Evolutionary conservation across 2,113 vertebrate genomes (phyloP), one percentile per base, ranked within the genome.

Genomic region (Neoarius graeffei): DNA sequence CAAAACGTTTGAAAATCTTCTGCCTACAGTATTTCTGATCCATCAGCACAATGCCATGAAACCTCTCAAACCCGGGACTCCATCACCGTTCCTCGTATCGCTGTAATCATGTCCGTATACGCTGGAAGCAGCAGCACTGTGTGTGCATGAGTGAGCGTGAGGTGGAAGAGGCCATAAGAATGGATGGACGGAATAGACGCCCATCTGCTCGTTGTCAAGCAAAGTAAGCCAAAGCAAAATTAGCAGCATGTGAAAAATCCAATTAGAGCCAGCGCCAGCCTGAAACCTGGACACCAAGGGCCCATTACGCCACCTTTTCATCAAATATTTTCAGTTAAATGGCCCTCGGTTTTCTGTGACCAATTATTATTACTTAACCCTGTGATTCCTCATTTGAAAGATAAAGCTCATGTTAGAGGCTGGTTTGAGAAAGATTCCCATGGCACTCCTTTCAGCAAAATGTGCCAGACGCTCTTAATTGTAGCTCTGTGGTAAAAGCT

Each of bases 121-220:
- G 25, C 25, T 23, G 57, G 20, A 42, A 62, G 57, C 57, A 42
- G 59, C 17, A 62, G 57, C 57, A 25, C 1, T 64, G 20, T 48
- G n/a, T 79, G 80, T 52, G 73, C 74, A 27, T 83, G 84, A 50
- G 15, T 74, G 59, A 79, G n/a, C 54, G 64, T 62, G 66, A 87
- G 86, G 83, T 30, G 64, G 54, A 30, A 42, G 80, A 76, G 90
- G 48, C 86, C 69, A 77, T 67, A 17, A 82, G 23, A 62, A 81
- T 87, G 71, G 30, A 73, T 66, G 69, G 85, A 66, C 80, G 83
- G 73, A 69, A 76, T n/a, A 82, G 27, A 81, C 25, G 81, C 52
- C 89, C 90, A 91, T 91, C 88, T 91, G 88, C 82, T 91, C 88
- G 76, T 50, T 87, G 90, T 88, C 87, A 91, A 88, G 88, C 87